Evolutionary conservation across 2,888 invertebrate genomes (phyloP), one percentile per base, ranked within the genome.

Genomic region (Drosophila siamana): DNA sequence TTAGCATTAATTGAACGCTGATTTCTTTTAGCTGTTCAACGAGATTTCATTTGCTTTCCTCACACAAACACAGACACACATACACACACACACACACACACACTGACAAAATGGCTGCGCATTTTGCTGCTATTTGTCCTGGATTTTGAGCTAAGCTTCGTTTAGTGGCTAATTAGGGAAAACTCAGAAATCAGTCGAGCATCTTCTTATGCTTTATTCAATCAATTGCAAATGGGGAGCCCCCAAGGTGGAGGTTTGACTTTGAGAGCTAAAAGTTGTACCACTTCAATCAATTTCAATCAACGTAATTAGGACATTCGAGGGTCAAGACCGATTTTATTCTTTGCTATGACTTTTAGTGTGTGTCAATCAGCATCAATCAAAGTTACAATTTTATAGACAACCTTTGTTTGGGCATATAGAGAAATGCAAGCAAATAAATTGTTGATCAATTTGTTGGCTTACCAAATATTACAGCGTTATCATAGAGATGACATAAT

Each of bases 1-100:
- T 82, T 82, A 82, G 70, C 82, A 83, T 82, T 82, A 80, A 82
- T 82, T 82, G 86, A 82, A 71, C 72, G 61, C 67, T 86, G 82
- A 82, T 79, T 82, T 86, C 68, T 74, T 81, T 66, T 44, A 38
- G 13, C 63, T 55, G 36, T 47, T 54, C 41, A 62, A 41, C 44
- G 44, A 26, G 56, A 80, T 64, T 67, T 55, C 44, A 40, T 75
- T 79, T 76, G 66, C 55, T 54, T 72, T 11, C 7, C n/a, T 11
- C 9, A 28, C n/a, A 41, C 28, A 26, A 11, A 33, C 54, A 43
- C 33, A 43, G 8, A 4, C 16, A n/a, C 16, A 9, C 4, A n/a
- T n/a, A n/a, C n/a, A n/a, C 9, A 28, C n/a, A 41, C 28, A 26
- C n/a, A 33, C 54, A 43, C 33, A 43, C 8, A 4, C 16, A n/a